These are phyloP conservation scores for Tipula unca DNA, from an alignment of 2,888 invertebrate species.

Conservation along the genomic window DNA sequence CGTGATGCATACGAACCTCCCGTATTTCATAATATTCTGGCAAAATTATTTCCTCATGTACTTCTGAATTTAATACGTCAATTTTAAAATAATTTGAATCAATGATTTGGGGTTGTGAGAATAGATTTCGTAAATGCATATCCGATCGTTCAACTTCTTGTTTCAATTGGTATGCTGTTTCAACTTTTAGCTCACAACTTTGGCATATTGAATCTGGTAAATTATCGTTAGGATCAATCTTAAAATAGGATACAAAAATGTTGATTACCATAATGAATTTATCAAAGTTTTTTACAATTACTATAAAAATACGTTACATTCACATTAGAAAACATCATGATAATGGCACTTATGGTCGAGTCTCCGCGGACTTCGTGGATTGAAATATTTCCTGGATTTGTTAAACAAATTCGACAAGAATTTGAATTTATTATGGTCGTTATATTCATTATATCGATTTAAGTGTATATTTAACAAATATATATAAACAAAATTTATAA, in stretches of 20 bases:
- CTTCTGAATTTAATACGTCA: neutral
- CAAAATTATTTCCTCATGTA: neutral
- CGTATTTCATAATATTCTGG: constrained; percentile 16
- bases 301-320: neutral
- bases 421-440: neutral
- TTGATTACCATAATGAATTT: neutral
- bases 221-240: constrained; percentile 9
- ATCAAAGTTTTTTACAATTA: neutral
- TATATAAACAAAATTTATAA: neutral
- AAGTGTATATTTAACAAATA: neutral
- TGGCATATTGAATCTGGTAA: constrained; percentile 18
- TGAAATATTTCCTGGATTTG: constrained; percentile 14
- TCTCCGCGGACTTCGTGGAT: constrained; percentile 9
- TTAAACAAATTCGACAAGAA: neutral
- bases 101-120: neutral
- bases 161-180: constrained; percentile 15
- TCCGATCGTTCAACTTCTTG: constrained; percentile 2
- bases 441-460: neutral
- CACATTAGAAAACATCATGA: constrained; percentile 16
- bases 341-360: constrained; percentile 2
- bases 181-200: constrained; percentile 16
- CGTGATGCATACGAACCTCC: neutral
- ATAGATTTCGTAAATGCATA: neutral
- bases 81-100: constrained; percentile 8
- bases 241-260: neutral